A percentile compares a stretch with the other conserved stretches of the same genome.
These are phyloP conservation scores for Halcyon malimbica DNA, from an alignment of 2,113 vertebrate species.

Conservation along the genomic window DNA sequence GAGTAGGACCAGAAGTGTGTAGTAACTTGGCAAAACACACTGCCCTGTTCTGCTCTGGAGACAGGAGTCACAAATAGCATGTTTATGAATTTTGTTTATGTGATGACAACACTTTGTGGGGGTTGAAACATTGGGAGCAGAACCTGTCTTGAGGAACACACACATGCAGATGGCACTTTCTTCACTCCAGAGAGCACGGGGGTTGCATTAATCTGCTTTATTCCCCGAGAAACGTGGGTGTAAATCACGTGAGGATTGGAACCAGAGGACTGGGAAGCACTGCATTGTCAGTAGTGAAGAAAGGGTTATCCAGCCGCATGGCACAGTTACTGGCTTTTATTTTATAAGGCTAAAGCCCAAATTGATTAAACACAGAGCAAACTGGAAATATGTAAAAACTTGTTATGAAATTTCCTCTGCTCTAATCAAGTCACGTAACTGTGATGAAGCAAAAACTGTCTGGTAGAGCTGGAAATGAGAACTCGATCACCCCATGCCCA, in stretches of 20 bases:
- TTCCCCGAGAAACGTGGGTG: neutral
- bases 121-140: neutral
- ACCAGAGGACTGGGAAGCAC: neutral
- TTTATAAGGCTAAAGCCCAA: neutral
- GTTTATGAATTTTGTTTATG: neutral
- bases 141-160: neutral
- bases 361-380: neutral
- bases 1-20: neutral
- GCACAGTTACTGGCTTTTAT: neutral
- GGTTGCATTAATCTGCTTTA: neutral
- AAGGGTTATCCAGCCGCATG: neutral
- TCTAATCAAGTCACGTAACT: neutral
- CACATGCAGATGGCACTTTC: neutral
- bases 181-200: neutral
- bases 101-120: neutral
- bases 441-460: neutral
- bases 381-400: neutral
- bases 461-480: neutral
- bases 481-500: fast-evolving
- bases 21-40: neutral
- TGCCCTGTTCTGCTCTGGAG: neutral
- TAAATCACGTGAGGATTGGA: neutral
- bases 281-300: neutral
- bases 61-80: neutral
- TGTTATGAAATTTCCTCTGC: neutral